phyloP scores from a whole-genome alignment of 2,888 invertebrate genomes.

The Nomada ruficornis region DNA sequence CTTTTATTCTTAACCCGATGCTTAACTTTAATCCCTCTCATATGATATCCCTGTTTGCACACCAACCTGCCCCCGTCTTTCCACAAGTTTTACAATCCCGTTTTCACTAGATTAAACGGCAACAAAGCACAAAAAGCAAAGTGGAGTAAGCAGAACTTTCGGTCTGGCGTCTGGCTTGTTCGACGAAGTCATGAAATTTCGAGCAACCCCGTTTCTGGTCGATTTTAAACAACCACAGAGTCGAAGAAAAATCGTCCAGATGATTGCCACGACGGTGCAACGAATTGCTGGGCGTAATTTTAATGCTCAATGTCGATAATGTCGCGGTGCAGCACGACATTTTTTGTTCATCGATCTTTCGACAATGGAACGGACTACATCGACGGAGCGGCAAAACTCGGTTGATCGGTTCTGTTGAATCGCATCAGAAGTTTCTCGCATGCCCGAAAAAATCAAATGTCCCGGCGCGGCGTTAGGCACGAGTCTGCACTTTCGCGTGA shows the following conservation, averaged over 20 bases:
- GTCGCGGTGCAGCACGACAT: not conserved
- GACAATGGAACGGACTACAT: slow-evolving; percentile 33
- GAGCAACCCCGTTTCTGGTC: no score
- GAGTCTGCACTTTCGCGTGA: slow-evolving; percentile 35
- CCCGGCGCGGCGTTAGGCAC: slow-evolving; percentile 24
- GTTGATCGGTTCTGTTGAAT: slow-evolving; percentile 44
- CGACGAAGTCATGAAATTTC: not conserved
- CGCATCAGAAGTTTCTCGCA: slow-evolving; percentile 22
- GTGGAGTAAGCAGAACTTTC: slow-evolving; percentile 1
- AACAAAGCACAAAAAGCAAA: not conserved
- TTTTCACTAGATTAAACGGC: slow-evolving; percentile 6
- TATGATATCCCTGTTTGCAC: slow-evolving; percentile 9
- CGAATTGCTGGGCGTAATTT: not conserved
- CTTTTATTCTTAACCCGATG: slow-evolving; percentile 16
- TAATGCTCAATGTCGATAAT: not conserved
- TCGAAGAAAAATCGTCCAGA: no score
- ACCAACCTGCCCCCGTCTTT: not conserved
- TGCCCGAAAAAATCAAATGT: slow-evolving; percentile 39
- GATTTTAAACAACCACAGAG: no score
- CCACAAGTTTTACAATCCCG: slow-evolving; percentile 40
- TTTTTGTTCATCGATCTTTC: slow-evolving; percentile 13
- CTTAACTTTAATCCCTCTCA: slow-evolving; percentile 25
- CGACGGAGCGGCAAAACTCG: not conserved
- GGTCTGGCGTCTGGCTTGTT: slow-evolving; percentile 13
- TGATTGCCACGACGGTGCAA: no score